Conservation (phyloP, 2,113 vertebrate species). For the Dasypus novemcinctus region DNA sequence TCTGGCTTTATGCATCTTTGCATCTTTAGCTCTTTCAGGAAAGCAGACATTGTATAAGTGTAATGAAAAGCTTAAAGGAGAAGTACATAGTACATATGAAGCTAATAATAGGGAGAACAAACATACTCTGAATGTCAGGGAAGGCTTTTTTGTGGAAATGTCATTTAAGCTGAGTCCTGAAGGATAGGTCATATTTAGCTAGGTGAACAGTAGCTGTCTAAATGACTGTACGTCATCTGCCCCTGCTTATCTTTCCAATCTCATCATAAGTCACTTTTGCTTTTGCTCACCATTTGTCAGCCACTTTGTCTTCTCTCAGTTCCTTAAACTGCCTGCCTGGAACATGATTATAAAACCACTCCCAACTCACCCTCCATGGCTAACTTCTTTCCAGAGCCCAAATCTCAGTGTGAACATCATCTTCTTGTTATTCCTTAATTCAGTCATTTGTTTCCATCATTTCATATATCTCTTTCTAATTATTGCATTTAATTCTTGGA, state of each 20-base stretch:
- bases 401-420: background rate
- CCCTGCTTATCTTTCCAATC: background rate
- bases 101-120: background rate
- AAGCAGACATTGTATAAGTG: background rate
- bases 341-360: background rate
- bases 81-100: background rate
- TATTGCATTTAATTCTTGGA: background rate
- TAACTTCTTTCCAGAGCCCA: background rate
- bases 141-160: background rate
- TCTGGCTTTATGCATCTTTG: background rate
- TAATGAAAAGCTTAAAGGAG: background rate
- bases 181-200: background rate
- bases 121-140: background rate
- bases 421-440: background rate
- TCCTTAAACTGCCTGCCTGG: background rate
- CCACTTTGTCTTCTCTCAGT: background rate
- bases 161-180: background rate
- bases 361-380: rapidly evolving
- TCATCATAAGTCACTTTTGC: background rate
- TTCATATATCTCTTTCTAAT: background rate
- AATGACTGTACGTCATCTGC: rapidly evolving
- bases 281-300: background rate
- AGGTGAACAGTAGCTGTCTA: too few relatives aligned
- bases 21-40: background rate
- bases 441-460: background rate